Evolutionary conservation across 35 echinoderm and acorn worm genomes (phyloP), one percentile per base, ranked within the genome.

Genomic region (Chiridota heheva): DNA sequence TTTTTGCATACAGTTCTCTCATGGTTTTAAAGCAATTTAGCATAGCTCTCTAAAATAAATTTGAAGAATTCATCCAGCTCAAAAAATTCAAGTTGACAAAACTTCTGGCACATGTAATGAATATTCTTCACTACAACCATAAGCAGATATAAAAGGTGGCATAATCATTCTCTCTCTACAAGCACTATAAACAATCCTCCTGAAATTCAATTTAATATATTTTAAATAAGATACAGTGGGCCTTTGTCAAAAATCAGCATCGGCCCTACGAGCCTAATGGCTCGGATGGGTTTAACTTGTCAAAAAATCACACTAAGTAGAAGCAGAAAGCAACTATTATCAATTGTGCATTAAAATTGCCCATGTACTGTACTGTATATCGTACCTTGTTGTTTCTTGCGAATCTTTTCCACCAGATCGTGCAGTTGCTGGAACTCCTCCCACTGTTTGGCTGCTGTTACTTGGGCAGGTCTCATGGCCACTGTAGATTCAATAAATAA

Each of bases 331-430:
- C 76, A 60, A 37, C 3, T 4, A 67, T 3, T 0, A 12, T 37
- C 33, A 24, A n/a, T 1, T 4, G 49, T 8, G 10, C 13, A 79
- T 32, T 18, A 20, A n/a, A 20, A 25, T n/a, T 7, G 5, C 16
- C 16, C 5, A 35, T 24, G 0, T 12, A 12, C 20, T 24, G 26
- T 12, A 10, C 12, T 72, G 27, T 39, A n/a, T 37, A 2, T 44
- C 67, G 74, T 68, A 97, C 94, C 89, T 58, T 87, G 84, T 56
- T 97, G 94, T 59, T 88, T 91, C 46, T 86, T 74, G 63, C 84
- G 71, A 27, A 97, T 91, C 58, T 79, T 88, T 39, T 85, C 78
- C 40, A 97, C 83, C 22, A 91, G 30, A 38, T 24, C 73, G 53
- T 84, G 42, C 20, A 97, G 91, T 34, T 85, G 82, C 28, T 81